Evolutionary conservation across 2,113 vertebrate species (phyloP), one percentile per base, ranked within the genome.

Genomic region (Chinchilla lanigera): DNA sequence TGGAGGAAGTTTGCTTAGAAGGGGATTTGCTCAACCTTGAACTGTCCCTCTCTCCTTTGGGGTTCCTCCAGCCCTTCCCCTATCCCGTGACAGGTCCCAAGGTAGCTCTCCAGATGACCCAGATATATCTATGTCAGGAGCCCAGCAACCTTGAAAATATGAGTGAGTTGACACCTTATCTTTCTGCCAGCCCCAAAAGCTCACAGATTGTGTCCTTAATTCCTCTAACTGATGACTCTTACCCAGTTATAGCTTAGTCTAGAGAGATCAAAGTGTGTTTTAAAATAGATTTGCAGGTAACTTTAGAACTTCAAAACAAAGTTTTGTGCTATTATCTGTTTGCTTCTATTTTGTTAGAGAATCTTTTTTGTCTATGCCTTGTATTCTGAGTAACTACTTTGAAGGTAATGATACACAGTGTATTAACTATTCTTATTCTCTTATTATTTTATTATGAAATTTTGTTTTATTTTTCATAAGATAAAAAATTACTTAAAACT

Each of bases 81-180:
- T 2, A 4, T 3, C 35, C 38, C 0, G 0, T 9, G 50, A 88
- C 69, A 71, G 44, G 9, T 93, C 80, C 71, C 85, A n/a, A 4
- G 47, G 35, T 60, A 47, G 17, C 71, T 61, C 63, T 96, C 73
- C 86, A 52, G 71, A 56, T 95, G 89, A 61, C 93, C 89, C 95
- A 97, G 86, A 67, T 94, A 89, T 67, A 95, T 94, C 91, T 94
- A 26, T 86, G 84, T 94, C 86, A 77, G 60, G 77, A 73, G 26
- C 61, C 90, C 90, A 71, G 82, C 89, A 71, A 88, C 82, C 82
- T 95, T 73, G 93, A 96, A 85, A 60, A 3, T 60, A 13, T 20
- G 44, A 94, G 75, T 56, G 24, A 89, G 44, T 71, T 60, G 75
- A 92, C 20, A 56, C 5, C 58, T 85, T 81, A 12, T 65, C 78